Base-by-base conservation (phyloP, 2,888 invertebrate species). In the Limulus polyphemus region DNA sequence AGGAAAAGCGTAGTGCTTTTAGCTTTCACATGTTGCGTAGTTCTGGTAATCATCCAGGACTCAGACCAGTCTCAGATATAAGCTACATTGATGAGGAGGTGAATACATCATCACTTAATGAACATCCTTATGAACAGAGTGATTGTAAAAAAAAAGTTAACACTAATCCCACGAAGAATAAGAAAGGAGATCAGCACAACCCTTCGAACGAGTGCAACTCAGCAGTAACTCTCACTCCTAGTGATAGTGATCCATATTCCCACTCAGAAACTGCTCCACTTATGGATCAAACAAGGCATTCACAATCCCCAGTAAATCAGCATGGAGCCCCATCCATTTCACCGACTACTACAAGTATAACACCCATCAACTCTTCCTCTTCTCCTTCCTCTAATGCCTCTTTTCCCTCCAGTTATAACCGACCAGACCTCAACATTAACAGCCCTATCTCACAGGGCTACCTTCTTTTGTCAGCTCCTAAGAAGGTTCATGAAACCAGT, bases 1-100 rank as follows among this genome's bases (percentile, higher is more conserved):
- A 93, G 83, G 98, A 99, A 82, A 88, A 94, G 76, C 91, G 97
- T 80, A 95, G 94, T 79, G 87, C 94, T 80, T 90, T 90, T 80
- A 90, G 90, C 55, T 61, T 61, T 55, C 89, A 89, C 82, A 87
- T 86, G 81, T 84, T 87, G 77, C 83, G 84, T 80, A 83, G 83
- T 78, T 84, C 84, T 77, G 87, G 86, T 78, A 84, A 84, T 79
- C 84, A 85, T 79, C 83, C 83, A 73, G 84, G 84, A 75, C 82
- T 83, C 72, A 82, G 85, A 75, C 86, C 86, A 73, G 81, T 87
- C 74, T 84, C 84, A 75, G 89, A 89, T 84, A 85, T 88, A 84
- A 87, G 86, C 75, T 89, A 84, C 82, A 86, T 86, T 79, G 86
- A 86, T 80, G 85, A 83, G 76, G 85, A 85, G 56, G 1, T 32